phyloP scores from a whole-genome alignment of 2,888 invertebrate genomes.

The Erannis defoliaria region DNA sequence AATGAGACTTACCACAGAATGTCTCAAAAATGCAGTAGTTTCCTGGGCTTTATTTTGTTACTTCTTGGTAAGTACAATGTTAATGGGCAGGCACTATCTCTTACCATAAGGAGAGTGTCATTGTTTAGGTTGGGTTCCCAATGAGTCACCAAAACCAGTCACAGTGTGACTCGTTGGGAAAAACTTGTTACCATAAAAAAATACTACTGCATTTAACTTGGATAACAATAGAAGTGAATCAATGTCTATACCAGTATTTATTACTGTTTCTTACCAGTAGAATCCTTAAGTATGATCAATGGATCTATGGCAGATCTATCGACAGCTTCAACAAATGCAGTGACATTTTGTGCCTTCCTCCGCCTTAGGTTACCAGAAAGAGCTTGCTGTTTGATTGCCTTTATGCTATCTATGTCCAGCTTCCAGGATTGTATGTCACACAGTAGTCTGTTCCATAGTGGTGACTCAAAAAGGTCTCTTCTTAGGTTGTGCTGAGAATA shows the following conservation, averaged over 20 bases:
- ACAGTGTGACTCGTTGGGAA: no score
- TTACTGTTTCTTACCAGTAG: slow-evolving; percentile 60
- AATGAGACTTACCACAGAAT: no score
- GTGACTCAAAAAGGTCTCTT: slow-evolving; percentile 71
- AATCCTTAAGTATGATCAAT: slow-evolving; percentile 72
- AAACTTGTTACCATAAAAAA: no score
- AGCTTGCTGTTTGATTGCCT: slow-evolving; percentile 71
- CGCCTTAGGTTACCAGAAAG: slow-evolving; percentile 65
- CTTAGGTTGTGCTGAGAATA: slow-evolving; percentile 67
- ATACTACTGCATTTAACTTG: no score
- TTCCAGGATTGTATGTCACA: slow-evolving; percentile 65
- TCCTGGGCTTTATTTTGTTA: no score
- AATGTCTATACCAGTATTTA: slow-evolving; percentile 6
- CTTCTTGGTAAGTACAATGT: no score
- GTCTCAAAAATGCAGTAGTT: no score
- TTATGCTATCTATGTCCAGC: slow-evolving; percentile 69
- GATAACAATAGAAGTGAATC: no score
- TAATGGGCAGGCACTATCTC: no score
- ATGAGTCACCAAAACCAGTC: no score
- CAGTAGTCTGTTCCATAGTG: slow-evolving; percentile 68
- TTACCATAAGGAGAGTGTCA: no score
- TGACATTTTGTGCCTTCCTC: slow-evolving; percentile 73
- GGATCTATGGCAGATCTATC: slow-evolving; percentile 79
- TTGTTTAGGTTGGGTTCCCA: no score
- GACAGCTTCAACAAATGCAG: slow-evolving; percentile 75